These are phyloP conservation scores for Thalpophila matura DNA, from an alignment of 2,888 invertebrate genomes.

Conservation along the genomic window DNA sequence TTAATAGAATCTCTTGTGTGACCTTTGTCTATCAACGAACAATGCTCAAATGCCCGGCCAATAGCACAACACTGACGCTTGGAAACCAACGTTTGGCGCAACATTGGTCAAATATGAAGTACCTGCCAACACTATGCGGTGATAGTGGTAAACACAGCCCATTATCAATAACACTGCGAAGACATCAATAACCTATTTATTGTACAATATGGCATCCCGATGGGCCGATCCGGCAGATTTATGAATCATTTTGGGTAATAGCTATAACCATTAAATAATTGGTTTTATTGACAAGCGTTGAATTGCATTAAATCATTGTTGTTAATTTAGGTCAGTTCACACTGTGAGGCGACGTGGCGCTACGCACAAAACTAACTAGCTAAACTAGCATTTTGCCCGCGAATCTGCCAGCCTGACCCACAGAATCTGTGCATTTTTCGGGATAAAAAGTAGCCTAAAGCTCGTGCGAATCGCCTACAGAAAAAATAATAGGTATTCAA, in stretches of 20 bases:
- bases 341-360: no score
- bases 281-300: slow-evolving; percentile 25
- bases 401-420: no score
- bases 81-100: not conserved
- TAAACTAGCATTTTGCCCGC: no score
- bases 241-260: slow-evolving; percentile 29
- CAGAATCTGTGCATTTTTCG: no score
- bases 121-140: slow-evolving; percentile 17
- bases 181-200: slow-evolving; percentile 25
- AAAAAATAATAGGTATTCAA: no score
- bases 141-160: not conserved
- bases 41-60: no score
- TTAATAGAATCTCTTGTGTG: no score
- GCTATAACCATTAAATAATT: not conserved
- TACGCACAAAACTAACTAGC: no score
- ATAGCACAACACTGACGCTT: no score
- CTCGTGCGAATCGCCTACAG: no score
- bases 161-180: slow-evolving; percentile 15
- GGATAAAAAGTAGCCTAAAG: no score
- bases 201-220: slow-evolving; percentile 5
- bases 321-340: not conserved
- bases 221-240: slow-evolving; percentile 25
- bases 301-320: not conserved
- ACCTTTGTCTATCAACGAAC: no score
- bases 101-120: not conserved